Base-by-base conservation (phyloP, 2,797 vertebrate species). In the Hypotaenidia okinawae region DNA sequence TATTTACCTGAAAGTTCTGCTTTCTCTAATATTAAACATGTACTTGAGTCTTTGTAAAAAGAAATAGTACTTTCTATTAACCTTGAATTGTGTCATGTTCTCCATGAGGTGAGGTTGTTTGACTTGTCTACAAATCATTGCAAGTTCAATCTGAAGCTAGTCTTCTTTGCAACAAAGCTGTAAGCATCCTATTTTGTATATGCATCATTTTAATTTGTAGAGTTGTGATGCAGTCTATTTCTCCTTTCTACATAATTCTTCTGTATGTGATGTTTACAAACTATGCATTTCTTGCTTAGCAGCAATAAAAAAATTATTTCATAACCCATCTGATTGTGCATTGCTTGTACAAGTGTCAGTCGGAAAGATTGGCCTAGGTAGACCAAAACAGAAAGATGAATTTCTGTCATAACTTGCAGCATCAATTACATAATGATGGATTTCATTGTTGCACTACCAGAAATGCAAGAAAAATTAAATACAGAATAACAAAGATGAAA, bases 301-400 rank as follows among this genome's bases (percentile, higher is more conserved):
- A 1, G 32, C 19, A 76, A 22, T 39, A 21, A 1, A 47, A 67
- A 92, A 67, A 0, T 0, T 45, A 47, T 67, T 74, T 43, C 13
- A 59, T 25, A 92, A 70, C 52, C 74, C 6, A 19, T 32, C 21
- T 57, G 9, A 14, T 54, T 1, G 4, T 54, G 47, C 13, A 3
- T 43, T 80, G 21, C 67, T 77, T 33, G 10, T 30, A 62, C 55
- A 27, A 57, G 6, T 14, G 6, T 33, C 69, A 74, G 19, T 61
- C 39, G 35, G 54, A 64, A 67, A 19, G 24, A 16, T 17, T 80
- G 52, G 35, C 35, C 37, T 61, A 47, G 14, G 25, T 55, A 49
- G 55, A 57, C n/a, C 59, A 30, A 54, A 64, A n/a, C 11, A 80
- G 25, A 69, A 49, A 13, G 14, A 25, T 22, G 19, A 61, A 6